Evolutionary conservation across 1,140 invertebrate species (phyloP), one percentile per base, ranked within the genome.

Genomic region (Lasioglossum baleicum): DNA sequence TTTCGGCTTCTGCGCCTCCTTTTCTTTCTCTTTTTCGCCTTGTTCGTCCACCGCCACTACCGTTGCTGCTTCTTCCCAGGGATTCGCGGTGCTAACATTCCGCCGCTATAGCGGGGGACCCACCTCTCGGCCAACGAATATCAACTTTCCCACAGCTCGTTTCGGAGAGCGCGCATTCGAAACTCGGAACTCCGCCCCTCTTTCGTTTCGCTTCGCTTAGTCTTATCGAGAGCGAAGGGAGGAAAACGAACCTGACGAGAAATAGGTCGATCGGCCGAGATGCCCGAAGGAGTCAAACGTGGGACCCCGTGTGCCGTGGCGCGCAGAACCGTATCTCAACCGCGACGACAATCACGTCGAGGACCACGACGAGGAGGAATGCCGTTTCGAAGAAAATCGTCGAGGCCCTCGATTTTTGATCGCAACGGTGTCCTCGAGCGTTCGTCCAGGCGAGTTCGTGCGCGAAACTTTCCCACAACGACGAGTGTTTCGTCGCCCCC

Each of bases 131-230:
- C 60, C 75, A 15, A 51, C 77, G 71, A 78, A 84, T 83, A 83
- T 82, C 72, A 82, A 91, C 86, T 90, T 91, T 91, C 90, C 88
- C 90, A 91, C 90, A 90, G 84, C 73, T 80, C 53, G 48, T 88
- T 86, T 90, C 76, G 80, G 80, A 82, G 85, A 87, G 75, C 83
- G 64, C 85, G 77, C 79, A 40, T 67, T 51, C 66, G 53, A 65
- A 53, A 60, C 42, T 35, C 15, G 51, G 22, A 22, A 70, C 11
- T 22, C 60, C 42, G 31, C 44, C 44, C 26, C 53, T 51, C 60
- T 69, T 56, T 42, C 64, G 17, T 58, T 66, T 42, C 64, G 22
- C 20, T 60, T 35, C 51, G 40, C n/a, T 67, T 40, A 20, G 13
- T 35, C 61, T 66, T 61, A 22, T 71, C 61, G 48, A 20, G 20